A percentile compares a stretch with the other conserved stretches of the same genome.
Evolutionary conservation across 2,888 invertebrate genomes (phyloP).

Genomic region (Pollenia amentaria): DNA sequence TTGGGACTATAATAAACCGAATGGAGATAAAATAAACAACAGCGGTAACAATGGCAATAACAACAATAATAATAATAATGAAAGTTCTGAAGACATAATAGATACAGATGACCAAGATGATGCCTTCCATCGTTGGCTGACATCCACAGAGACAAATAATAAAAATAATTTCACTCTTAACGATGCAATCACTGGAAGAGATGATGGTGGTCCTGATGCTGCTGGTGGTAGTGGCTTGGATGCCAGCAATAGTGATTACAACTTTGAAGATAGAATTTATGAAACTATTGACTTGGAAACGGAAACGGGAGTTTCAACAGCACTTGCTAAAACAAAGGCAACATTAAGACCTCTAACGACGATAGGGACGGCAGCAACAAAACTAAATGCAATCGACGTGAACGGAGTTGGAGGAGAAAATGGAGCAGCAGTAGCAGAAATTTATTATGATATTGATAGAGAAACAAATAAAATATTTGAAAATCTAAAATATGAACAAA

Average conservation of each 20-base stretch:
- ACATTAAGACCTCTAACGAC: constrained; percentile 1
- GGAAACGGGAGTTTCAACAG: constrained; percentile 67
- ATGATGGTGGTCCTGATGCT: not conserved
- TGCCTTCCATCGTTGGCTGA: constrained; percentile 82
- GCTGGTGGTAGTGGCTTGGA: constrained; percentile 1
- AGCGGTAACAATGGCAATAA: constrained; percentile 34
- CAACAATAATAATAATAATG: constrained; percentile 71
- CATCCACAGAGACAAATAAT: constrained; percentile 80
- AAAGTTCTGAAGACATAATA: constrained; percentile 77
- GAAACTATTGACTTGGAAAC: constrained; percentile 76
- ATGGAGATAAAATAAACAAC: constrained; percentile 54
- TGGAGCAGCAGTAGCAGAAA: not conserved
- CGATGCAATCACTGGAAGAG: constrained; percentile 29
- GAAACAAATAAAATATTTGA: constrained; percentile 18
- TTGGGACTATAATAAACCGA: constrained; percentile 62
- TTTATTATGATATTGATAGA: constrained; percentile 10
- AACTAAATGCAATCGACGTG: constrained; percentile 14
- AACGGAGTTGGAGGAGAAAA: not conserved
- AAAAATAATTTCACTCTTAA: constrained; percentile 65
- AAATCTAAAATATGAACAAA: constrained; percentile 53
- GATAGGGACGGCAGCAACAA: not conserved
- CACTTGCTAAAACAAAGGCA: constrained; percentile 74
- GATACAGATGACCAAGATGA: constrained; percentile 78
- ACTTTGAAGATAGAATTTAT: constrained; percentile 73
- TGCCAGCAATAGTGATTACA: constrained; percentile 57